These are phyloP conservation scores for Echinometra lucunter DNA, from an alignment of 53 echinoderm and acorn worm species.

Conservation along the genomic window DNA sequence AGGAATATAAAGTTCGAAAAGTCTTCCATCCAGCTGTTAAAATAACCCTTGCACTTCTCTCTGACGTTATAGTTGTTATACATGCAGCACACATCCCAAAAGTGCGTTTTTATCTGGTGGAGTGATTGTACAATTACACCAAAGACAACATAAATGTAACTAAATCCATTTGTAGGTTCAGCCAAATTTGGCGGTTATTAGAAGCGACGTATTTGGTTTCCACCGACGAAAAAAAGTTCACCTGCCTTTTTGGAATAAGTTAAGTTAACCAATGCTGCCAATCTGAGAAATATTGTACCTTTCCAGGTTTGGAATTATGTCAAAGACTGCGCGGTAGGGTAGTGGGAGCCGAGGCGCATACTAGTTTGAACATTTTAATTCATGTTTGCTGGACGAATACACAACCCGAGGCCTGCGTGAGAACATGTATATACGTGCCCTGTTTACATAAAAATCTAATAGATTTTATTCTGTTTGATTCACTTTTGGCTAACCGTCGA, in stretches of 20 bases:
- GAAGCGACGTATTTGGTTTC: neutral
- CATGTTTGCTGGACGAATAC: slow-evolving; percentile 36
- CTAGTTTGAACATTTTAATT: slow-evolving; percentile 37
- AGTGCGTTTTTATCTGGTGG: slow-evolving; percentile 54
- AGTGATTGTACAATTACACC: slow-evolving; percentile 49
- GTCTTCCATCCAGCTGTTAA: neutral
- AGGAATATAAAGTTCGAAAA: neutral
- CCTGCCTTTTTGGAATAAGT: slow-evolving; percentile 42
- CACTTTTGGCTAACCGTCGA: neutral
- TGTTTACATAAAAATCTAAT: neutral
- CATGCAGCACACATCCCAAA: slow-evolving; percentile 50
- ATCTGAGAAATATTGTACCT: neutral
- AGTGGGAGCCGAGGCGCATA: neutral
- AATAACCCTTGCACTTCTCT: slow-evolving; percentile 1
- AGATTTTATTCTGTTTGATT: neutral
- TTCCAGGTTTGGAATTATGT: slow-evolving; percentile 30
- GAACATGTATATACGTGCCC: neutral
- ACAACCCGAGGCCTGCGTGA: neutral
- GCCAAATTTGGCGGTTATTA: slow-evolving; percentile 51
- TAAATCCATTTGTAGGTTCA: slow-evolving; percentile 64
- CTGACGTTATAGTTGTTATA: neutral
- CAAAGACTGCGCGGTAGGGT: slow-evolving; percentile 23
- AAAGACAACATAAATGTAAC: slow-evolving; percentile 59
- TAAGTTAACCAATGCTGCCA: slow-evolving; percentile 32
- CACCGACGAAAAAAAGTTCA: slow-evolving; percentile 54